Evolutionary conservation across 2,113 vertebrate genomes (phyloP), one percentile per base, ranked within the genome.

Genomic region (Athene noctua): DNA sequence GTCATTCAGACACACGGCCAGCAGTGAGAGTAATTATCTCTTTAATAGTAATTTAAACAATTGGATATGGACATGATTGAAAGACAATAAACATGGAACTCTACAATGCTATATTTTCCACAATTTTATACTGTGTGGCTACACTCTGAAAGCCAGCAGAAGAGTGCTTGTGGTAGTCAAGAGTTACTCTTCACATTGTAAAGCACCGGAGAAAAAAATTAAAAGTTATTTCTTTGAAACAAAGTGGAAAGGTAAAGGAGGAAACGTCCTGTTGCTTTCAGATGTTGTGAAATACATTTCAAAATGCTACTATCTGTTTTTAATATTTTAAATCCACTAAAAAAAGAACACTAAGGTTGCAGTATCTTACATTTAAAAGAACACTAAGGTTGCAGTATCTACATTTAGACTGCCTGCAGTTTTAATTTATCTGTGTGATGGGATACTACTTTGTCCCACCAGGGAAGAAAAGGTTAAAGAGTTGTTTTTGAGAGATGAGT

Each of bases 261-360:
- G 58, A 88, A 73, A 94, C 46, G 85, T 93, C 52, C 54, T 90
- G 34, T 72, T 91, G 71, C 72, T 91, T 86, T 73, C 58, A 92
- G 80, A 66, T 77, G 82, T 65, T 91, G 70, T 88, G 77, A 78
- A 88, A 78, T 92, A 59, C 58, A 44, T 80, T 86, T 92, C 75
- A 71, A 96, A 96, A 66, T 71, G 22, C 17, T 62, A 18, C n/a
- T 42, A 36, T 68, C 18, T 40, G 15, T 46, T 81, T 80, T 86
- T 66, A 22, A 62, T 55, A 38, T n/a, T 73, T 78, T 62, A 89
- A 87, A 66, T 65, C 32, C 55, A 23, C 63, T 78, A 52, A 71
- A 77, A 67, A 89, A 74, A 71, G 70, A 85, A 52, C 23, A 19
- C 16, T 70, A 10, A 88, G 42, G 29, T 79, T 97, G 59, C 22